A percentile compares a stretch with the other conserved stretches of the same genome.
phyloP scores from a whole-genome alignment of 2,113 vertebrate species.

The Datnioides undecimradiatus region DNA sequence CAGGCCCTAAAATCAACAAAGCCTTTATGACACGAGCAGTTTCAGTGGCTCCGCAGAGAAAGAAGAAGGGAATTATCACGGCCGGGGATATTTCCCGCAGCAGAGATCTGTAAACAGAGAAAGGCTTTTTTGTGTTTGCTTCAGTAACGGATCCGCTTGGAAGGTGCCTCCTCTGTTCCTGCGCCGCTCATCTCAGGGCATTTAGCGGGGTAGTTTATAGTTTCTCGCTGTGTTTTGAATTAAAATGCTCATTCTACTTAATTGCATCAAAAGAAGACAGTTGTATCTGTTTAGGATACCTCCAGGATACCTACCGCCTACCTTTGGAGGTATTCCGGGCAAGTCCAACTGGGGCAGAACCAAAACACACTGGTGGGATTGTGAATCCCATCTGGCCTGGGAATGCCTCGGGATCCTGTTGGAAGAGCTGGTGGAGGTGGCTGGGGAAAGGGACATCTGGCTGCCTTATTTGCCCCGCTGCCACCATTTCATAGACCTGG shows the following conservation, averaged over 20 bases:
- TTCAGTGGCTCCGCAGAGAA: constrained; percentile 59
- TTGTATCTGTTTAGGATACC: neutral
- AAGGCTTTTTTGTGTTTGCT: constrained; percentile 25
- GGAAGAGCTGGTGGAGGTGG: neutral
- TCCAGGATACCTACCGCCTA: constrained; percentile 3
- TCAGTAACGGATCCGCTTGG: constrained; percentile 19
- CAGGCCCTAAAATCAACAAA: constrained; percentile 63
- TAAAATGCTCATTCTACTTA: too few species aligned
- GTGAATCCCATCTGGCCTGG: constrained; percentile 19
- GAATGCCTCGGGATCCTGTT: neutral
- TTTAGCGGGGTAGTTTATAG: neutral
- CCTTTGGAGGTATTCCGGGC: neutral
- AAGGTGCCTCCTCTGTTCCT: neutral
- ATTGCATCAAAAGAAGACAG: neutral
- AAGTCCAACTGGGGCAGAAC: neutral
- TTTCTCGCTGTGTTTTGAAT: neutral
- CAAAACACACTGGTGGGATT: neutral
- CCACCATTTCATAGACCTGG: neutral
- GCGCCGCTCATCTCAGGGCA: neutral
- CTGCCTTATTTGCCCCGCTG: too few species aligned
- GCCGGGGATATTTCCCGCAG: constrained; percentile 41
- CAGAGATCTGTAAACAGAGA: constrained; percentile 32
- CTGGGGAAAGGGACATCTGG: too few species aligned
- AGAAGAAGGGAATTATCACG: constrained; percentile 38
- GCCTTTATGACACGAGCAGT: constrained; percentile 64